These are phyloP conservation scores for Cyprinodon variegatus DNA, from an alignment of 2,113 vertebrate species.

Conservation along the genomic window DNA sequence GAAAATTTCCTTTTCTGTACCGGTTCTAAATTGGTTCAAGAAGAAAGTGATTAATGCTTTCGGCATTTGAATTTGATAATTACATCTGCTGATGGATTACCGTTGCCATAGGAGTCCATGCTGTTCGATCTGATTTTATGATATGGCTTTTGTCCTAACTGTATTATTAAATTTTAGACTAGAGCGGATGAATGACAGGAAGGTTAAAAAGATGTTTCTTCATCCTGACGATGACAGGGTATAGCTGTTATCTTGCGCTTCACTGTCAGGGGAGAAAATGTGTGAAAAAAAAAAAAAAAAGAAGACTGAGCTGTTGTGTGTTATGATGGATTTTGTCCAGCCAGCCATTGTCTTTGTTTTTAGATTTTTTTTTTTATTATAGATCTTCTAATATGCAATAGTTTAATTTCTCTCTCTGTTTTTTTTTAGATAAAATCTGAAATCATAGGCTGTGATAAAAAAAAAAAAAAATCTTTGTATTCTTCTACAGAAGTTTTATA, in stretches of 20 bases:
- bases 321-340: conserved; percentile 39
- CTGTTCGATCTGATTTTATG: conserved; percentile 31
- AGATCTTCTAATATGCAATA: conserved; percentile 24
- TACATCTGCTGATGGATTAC: conserved; percentile 58
- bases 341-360: conserved; percentile 36
- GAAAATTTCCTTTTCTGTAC: conserved; percentile 23
- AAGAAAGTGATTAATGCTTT: conserved; percentile 43
- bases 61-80: conserved; percentile 55
- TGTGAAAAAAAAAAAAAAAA: conserved; percentile 24
- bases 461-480: conserved; percentile 6
- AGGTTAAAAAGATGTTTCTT: conserved; percentile 46
- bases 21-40: conserved; percentile 45
- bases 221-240: conserved; percentile 32
- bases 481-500: neutral
- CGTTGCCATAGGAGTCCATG: neutral
- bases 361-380: conserved; percentile 36
- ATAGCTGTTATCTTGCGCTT: conserved; percentile 38
- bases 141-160: conserved; percentile 32
- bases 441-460: neutral
- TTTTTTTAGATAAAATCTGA: neutral
- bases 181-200: conserved; percentile 27
- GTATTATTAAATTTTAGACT: conserved; percentile 42
- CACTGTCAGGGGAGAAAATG: conserved; percentile 24
- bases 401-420: conserved; percentile 23
- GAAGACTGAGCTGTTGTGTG: conserved; percentile 7